phyloP scores from a whole-genome alignment of 2,888 invertebrate genomes.

The Heliconius ismenius region DNA sequence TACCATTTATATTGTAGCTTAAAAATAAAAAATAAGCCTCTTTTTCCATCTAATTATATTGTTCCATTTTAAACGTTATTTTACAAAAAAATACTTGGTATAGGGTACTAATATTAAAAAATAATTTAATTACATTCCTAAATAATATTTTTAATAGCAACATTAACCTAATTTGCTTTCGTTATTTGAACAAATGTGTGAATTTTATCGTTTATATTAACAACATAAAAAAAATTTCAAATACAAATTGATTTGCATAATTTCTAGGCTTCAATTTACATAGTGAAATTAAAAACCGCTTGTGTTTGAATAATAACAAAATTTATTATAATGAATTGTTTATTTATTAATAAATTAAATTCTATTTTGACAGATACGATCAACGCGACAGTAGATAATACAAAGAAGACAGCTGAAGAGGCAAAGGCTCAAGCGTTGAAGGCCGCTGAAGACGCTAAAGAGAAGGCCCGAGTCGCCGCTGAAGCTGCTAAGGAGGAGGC shows the following conservation, averaged over 20 bases:
- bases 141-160: neutral
- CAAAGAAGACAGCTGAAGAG: constrained; percentile 75
- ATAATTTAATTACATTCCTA: neutral
- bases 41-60: too few species aligned
- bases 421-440: constrained; percentile 71
- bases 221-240: neutral
- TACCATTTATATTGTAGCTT: too few species aligned
- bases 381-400: constrained; percentile 68
- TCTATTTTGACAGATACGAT: constrained; percentile 63
- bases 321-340: neutral
- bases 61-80: too few species aligned
- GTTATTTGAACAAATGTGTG: neutral
- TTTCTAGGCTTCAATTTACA: neutral
- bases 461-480: constrained; percentile 51
- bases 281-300: neutral
- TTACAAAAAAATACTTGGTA: too few species aligned
- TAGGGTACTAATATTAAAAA: neutral
- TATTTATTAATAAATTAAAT: constrained; percentile 2
- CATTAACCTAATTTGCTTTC: constrained; percentile 1
- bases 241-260: neutral
- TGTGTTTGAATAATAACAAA: neutral
- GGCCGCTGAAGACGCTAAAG: constrained; percentile 69
- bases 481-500: constrained; percentile 72
- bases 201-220: neutral
- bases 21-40: too few species aligned